Evolutionary conservation across 2,113 vertebrate genomes (phyloP), one percentile per base, ranked within the genome.

Genomic region (Vimba vimba): DNA sequence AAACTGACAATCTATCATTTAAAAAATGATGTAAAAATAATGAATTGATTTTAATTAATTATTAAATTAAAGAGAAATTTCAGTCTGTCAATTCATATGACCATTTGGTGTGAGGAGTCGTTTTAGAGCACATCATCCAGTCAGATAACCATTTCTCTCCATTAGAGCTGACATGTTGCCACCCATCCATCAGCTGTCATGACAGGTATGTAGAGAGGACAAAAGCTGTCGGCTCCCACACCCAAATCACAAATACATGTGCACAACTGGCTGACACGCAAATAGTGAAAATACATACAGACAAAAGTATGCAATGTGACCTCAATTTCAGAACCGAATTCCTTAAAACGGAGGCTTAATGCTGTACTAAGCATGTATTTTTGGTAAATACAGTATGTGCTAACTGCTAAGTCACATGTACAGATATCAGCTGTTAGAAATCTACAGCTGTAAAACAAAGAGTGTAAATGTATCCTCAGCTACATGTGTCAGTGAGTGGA

Each of bases 161-260:
- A 59, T 59, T 45, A 62, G 13, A 36, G 19, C 6, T 64, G 45
- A 30, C 17, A n/a, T 52, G 6, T 17, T 39, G 8, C 13, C n/a
- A 13, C 30, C 23, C 10, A 5, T 43, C 52, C 25, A 45, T 79
- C 39, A 36, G 75, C 79, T 84, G 76, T 36, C 43, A 84, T 84
- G 66, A 33, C 25, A 62, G 76, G 71, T 77, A 83, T 86, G 85
- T 30, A 30, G 45, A 27, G 33, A 76, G 45, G 47, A 27, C 74
- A 77, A 83, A 80, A 30, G 57, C 79, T 30, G 33, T 30, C 39
- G 23, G 33, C 17, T 82, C 33, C 39, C 86, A 80, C 57, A 74
- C 86, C 62, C 55, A 71, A 47, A 36, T 39, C 25, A 21, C 50
- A 64, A 23, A 25, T 23, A 3, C 17, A 1, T 0, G 2, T 12